Percentiles rank a stretch among this genome's conserved stretches.
Conservation (phyloP, 1,140 invertebrate species). For the Hypsibius dujardini region DNA sequence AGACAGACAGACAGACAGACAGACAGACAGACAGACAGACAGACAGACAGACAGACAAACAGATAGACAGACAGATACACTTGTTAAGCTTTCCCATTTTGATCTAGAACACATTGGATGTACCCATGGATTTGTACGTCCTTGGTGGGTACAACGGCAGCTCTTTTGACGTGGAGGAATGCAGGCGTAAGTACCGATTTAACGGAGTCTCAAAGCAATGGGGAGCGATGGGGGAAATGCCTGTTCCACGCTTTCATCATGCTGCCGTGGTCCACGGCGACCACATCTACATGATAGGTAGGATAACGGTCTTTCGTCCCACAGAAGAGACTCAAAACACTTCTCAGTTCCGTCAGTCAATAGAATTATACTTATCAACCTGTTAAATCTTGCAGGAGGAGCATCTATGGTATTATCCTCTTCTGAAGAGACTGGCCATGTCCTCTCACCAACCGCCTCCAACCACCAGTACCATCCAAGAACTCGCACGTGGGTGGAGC, state of each 20-base stretch:
- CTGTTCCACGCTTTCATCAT: neutral
- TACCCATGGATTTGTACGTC: neutral
- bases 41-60: too few species aligned
- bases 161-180: neutral
- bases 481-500: neutral
- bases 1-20: too few species aligned
- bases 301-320: neutral
- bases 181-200: neutral
- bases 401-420: neutral
- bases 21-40: too few species aligned
- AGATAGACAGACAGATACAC: too few species aligned
- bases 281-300: conserved; percentile 1
- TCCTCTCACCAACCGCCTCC: neutral
- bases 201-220: neutral
- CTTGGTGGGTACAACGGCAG: neutral
- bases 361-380: too few species aligned
- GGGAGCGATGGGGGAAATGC: neutral
- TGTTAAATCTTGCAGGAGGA: neutral
- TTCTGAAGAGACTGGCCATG: neutral
- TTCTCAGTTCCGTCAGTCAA: neutral
- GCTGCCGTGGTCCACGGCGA: neutral
- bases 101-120: too few species aligned
- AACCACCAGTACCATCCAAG: neutral
- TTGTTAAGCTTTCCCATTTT: too few species aligned
- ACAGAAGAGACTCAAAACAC: neutral